A percentile compares a stretch with the other conserved stretches of the same genome.
phyloP scores from a whole-genome alignment of 2,888 invertebrate species.

The Deroplatys truncata region DNA sequence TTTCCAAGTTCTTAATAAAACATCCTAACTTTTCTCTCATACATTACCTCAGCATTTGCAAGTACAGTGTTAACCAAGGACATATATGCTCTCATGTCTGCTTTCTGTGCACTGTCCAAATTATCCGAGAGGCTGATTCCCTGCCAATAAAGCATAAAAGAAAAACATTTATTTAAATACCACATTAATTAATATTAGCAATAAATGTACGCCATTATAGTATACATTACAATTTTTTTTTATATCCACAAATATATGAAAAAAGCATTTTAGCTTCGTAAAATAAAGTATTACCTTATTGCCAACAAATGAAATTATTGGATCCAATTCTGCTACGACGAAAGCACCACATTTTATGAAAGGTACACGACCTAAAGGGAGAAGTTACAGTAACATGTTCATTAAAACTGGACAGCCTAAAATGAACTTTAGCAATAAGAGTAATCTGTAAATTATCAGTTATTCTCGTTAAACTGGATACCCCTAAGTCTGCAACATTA shows the following conservation, averaged over 20 bases:
- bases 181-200: too few relatives aligned
- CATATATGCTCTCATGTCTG: constrained; percentile 92
- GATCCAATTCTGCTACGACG: constrained; percentile 85
- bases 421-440: too few relatives aligned
- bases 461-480: too few relatives aligned
- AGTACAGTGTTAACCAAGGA: constrained; percentile 84
- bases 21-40: not conserved
- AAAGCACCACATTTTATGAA: constrained; percentile 88
- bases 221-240: not conserved
- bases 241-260: not conserved
- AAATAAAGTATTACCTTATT: constrained; percentile 56
- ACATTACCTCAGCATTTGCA: constrained; percentile 77
- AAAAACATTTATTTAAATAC: not conserved
- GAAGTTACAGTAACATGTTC: not conserved
- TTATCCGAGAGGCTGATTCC: constrained; percentile 69
- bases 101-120: constrained; percentile 70
- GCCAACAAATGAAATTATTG: constrained; percentile 83
- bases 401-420: too few relatives aligned
- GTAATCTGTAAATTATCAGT: too few relatives aligned
- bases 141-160: constrained; percentile 37
- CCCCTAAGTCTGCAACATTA: too few relatives aligned
- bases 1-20: too few relatives aligned
- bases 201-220: too few relatives aligned
- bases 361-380: constrained; percentile 71
- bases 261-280: not conserved